Evolutionary conservation across 2,797 vertebrate species (phyloP).

Genomic region (Propithecus deckenii): DNA sequence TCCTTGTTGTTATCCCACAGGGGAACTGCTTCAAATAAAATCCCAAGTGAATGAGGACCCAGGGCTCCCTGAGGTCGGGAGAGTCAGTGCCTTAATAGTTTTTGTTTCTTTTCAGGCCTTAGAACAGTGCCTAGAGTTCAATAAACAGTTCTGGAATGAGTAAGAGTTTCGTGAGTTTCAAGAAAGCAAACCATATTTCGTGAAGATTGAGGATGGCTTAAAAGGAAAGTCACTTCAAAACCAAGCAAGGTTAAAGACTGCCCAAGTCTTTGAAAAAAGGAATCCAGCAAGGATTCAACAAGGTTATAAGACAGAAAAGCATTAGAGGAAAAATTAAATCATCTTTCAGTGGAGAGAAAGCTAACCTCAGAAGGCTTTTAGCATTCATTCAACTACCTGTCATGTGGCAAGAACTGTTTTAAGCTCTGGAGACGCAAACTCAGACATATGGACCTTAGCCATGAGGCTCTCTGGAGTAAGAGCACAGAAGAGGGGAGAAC

Average conservation of each 20-base stretch:
- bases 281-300: not conserved
- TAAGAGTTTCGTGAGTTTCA: not conserved
- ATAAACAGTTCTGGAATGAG: not conserved
- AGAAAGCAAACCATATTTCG: not conserved
- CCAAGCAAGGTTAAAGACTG: not conserved
- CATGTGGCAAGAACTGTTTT: not conserved
- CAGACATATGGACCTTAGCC: not conserved
- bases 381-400: not conserved
- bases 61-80: not conserved
- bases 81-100: not conserved
- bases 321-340: not conserved
- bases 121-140: not conserved
- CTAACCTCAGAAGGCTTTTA: not conserved
- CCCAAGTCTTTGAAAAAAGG: not conserved
- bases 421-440: not conserved
- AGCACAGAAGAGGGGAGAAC: not conserved
- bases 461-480: not conserved
- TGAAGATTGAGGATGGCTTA: not conserved
- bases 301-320: not conserved
- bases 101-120: constrained; percentile 5
- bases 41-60: not conserved
- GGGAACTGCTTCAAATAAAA: not conserved
- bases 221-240: constrained; percentile 23
- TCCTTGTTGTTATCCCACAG: not conserved
- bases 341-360: not conserved